A percentile compares a stretch with the other conserved stretches of the same genome.
These are phyloP conservation scores for Zosterops hypoxanthus DNA, from an alignment of 2,113 vertebrate genomes.

Conservation along the genomic window DNA sequence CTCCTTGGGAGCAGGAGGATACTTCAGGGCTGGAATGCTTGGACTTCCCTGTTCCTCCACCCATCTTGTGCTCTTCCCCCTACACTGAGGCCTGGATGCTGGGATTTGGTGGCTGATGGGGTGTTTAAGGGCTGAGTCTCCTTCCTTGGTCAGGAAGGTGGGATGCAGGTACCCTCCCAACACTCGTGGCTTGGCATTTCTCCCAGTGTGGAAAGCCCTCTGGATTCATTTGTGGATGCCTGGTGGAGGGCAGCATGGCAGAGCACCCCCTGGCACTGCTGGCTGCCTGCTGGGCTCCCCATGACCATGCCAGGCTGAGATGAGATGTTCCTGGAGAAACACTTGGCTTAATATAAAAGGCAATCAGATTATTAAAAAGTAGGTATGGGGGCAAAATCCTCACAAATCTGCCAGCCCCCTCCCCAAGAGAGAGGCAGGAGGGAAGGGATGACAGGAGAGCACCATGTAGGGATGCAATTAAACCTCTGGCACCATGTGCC, in stretches of 20 bases:
- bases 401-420: neutral
- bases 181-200: neutral
- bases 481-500: neutral
- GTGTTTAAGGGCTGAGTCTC: fast-evolving
- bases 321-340: neutral
- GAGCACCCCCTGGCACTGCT: fast-evolving
- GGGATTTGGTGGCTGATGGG: neutral
- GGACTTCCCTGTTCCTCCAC: neutral
- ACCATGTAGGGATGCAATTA: neutral
- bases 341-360: neutral
- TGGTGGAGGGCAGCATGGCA: fast-evolving
- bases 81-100: fast-evolving
- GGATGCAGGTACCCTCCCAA: no score
- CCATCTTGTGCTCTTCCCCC: fast-evolving
- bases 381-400: neutral
- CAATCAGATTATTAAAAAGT: neutral
- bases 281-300: neutral
- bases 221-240: neutral
- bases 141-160: neutral
- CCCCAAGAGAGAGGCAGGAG: neutral
- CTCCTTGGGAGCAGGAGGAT: neutral
- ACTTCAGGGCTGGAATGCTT: neutral
- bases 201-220: neutral
- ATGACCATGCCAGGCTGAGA: neutral
- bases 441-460: neutral